Conservation (phyloP, 2,888 invertebrate species). For the Andrena flavipes region DNA sequence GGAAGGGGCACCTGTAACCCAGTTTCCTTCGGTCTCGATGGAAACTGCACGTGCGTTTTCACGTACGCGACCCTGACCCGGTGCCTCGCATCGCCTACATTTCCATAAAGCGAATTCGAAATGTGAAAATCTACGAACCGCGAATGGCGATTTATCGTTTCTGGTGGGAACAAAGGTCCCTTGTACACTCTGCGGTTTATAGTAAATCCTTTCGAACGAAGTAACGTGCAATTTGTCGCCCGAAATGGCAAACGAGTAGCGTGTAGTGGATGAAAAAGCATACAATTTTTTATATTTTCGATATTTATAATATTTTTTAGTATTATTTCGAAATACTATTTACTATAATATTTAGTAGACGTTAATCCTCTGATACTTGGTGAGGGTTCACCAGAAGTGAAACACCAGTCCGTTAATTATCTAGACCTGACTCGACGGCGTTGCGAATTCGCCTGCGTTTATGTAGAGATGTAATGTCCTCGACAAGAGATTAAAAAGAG, state of each 20-base stretch:
- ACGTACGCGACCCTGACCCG: constrained; percentile 11
- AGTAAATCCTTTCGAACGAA: neutral
- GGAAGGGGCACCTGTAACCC: neutral
- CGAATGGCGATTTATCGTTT: neutral
- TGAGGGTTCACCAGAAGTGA: too few species aligned
- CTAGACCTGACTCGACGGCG: too few species aligned
- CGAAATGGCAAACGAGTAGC: neutral
- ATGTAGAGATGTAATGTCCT: too few species aligned
- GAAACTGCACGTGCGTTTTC: constrained; percentile 6
- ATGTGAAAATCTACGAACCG: neutral
- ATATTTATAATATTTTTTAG: neutral
- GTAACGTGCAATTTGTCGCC: neutral
- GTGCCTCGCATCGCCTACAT: neutral
- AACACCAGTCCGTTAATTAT: too few species aligned
- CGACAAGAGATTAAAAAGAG: too few species aligned
- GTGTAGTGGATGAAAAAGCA: too few species aligned
- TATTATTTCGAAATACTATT: neutral
- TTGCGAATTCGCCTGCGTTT: too few species aligned
- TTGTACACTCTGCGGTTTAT: neutral
- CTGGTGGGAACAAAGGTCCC: neutral
- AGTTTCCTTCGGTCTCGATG: neutral
- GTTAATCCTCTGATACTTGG: too few species aligned
- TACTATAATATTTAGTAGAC: too few species aligned
- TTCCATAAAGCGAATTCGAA: neutral
- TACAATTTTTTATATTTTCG: neutral